Evolutionary conservation across 2,888 invertebrate species (phyloP), one percentile per base, ranked within the genome.

Genomic region (Heteromurus nitidus): DNA sequence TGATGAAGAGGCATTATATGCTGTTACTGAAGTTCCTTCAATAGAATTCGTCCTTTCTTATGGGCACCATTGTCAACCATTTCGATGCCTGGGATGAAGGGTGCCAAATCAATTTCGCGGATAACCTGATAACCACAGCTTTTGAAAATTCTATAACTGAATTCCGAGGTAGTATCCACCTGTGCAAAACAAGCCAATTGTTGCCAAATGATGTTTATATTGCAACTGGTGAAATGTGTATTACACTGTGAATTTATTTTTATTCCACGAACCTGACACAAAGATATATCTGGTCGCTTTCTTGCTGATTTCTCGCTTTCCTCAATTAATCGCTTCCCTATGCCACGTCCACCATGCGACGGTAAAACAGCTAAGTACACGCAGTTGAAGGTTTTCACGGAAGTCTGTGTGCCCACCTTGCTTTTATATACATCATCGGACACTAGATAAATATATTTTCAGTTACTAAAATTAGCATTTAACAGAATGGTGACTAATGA

Each of bases 111-210:
- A 11, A 80, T 65, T 74, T 80, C 73, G n/a, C 67, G 3, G 16
- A 80, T 44, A 0, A 74, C 62, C 31, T 73, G 7, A 68, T 73
- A 80, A 20, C 80, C 80, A 62, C 74, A 80, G 3, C 42, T 65
- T 16, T 74, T 47, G 58, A 80, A 80, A 42, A 80, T 80, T 16
- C 42, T 62, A 36, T 58, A 74, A 47, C 73, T 74, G 28, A 74
- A 80, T n/a, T 67, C 58, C 0, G 73, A 74, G 7, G 80, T 80
- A 5, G 80, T 80, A 30, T 80, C 80, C 16, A 80, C 80, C 80
- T 80, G 36, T 5, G 58, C 22, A 3, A n/a, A 50, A 7, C 7
- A 50, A 50, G 18, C 3, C 3, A 16, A n/a, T n/a, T 50, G 18
- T 50, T 50, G 16, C 47, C 7, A 47, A 47, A 47, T 47, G 47